These are phyloP conservation scores for Phortica okadai DNA, from an alignment of 2,888 invertebrate genomes.

Conservation along the genomic window DNA sequence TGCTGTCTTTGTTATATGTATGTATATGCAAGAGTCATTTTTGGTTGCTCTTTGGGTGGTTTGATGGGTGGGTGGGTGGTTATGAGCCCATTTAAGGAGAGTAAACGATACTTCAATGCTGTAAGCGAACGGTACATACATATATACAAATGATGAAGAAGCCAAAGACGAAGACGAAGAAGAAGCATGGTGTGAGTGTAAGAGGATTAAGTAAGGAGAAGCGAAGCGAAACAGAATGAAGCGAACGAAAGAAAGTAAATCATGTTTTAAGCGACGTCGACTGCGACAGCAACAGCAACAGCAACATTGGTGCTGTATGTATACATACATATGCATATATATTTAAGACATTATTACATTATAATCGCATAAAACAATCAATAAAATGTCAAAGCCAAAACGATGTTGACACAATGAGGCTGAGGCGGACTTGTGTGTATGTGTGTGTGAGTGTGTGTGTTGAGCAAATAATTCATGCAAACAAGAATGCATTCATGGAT, in stretches of 20 bases:
- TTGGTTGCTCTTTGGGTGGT: not conserved
- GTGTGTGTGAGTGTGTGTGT: not conserved
- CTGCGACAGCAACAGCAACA: not conserved
- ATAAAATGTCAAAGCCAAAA: slow-evolving; percentile 60
- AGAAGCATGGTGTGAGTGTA: no score
- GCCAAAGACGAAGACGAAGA: no score
- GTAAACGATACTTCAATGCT: not conserved
- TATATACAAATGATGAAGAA: not conserved
- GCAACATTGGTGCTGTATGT: not conserved
- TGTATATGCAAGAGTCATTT: not conserved
- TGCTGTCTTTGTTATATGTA: not conserved
- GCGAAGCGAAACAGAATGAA: not conserved
- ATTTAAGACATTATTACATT: slow-evolving; percentile 71
- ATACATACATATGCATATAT: slow-evolving; percentile 43
- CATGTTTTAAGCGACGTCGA: slow-evolving; percentile 12
- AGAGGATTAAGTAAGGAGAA: no score
- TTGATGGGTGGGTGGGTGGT: not conserved
- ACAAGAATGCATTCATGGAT: not conserved
- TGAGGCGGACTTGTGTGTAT: not conserved
- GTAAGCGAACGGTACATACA: not conserved
- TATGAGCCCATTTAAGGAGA: not conserved
- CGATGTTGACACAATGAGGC: slow-evolving; percentile 20
- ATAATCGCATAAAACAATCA: slow-evolving; percentile 74
- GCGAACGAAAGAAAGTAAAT: not conserved
- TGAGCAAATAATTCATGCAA: not conserved